phyloP scores from a whole-genome alignment of 2,888 invertebrate species.

The Dryococelus australis region DNA sequence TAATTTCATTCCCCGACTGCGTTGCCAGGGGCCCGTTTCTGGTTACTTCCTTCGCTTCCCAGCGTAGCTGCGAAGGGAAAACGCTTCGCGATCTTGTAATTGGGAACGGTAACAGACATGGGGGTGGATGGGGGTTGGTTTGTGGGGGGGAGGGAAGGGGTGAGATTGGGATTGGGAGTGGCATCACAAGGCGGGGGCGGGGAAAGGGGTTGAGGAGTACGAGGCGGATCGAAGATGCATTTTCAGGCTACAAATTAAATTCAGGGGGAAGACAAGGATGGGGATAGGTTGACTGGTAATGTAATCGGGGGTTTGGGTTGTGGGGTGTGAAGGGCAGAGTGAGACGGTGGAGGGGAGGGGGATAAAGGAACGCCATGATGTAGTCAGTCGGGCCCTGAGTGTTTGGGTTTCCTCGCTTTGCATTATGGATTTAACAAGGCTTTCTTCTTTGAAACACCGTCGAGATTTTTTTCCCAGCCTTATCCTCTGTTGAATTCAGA shows the following conservation, averaged over 20 bases:
- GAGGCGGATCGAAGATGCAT: conserved; percentile 37
- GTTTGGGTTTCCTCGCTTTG: conserved; percentile 12
- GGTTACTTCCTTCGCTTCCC: background rate
- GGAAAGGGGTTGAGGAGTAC: conserved; percentile 25
- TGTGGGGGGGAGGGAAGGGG: conserved; percentile 29
- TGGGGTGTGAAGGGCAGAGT: too few relatives aligned
- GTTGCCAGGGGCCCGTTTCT: background rate
- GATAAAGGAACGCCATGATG: conserved; percentile 23
- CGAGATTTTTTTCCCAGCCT: background rate
- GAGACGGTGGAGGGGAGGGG: background rate
- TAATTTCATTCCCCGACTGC: conserved; percentile 30
- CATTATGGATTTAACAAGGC: background rate
- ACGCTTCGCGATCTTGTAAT: conserved; percentile 37
- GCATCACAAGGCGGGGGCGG: conserved; percentile 34
- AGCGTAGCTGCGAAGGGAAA: conserved; percentile 16
- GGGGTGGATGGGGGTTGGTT: conserved; percentile 28
- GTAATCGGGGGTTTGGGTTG: conserved; percentile 19
- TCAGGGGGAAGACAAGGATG: conserved; percentile 33
- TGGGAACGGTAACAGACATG: conserved; percentile 37
- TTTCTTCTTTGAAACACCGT: background rate
- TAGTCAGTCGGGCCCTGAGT: conserved; percentile 24
- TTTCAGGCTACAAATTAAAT: conserved; percentile 43
- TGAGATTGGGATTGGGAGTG: conserved; percentile 38
- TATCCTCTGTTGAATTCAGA: too few relatives aligned
- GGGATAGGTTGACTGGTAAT: conserved; percentile 33